These are phyloP conservation scores for Amiota mariae DNA, from an alignment of 2,888 invertebrate genomes.

Conservation along the genomic window DNA sequence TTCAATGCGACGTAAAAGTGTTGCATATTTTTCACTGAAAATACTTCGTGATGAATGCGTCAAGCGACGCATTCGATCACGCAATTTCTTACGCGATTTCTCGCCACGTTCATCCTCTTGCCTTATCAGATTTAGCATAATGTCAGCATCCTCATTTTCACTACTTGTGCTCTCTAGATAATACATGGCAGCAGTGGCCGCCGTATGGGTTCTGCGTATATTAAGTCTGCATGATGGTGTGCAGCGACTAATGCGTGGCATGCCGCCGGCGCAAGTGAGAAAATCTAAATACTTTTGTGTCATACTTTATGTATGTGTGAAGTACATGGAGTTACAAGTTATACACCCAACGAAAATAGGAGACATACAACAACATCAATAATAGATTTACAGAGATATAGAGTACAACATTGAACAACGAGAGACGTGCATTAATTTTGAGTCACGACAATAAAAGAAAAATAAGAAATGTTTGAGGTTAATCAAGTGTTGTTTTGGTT, in stretches of 20 bases:
- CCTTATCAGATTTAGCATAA: conserved; percentile 73
- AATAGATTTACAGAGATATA: conserved; percentile 6
- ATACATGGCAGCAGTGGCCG: conserved; percentile 55
- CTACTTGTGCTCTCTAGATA: conserved; percentile 56
- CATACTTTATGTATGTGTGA: conserved; percentile 51
- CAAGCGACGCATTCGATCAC: conserved; percentile 78
- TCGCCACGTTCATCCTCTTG: conserved; percentile 79
- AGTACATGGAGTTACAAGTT: conserved; percentile 39
- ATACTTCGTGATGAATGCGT: conserved; percentile 78
- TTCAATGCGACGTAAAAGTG: conserved; percentile 75
- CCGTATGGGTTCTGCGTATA: conserved; percentile 52
- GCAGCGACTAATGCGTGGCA: conserved; percentile 45
- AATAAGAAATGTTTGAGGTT: conserved; percentile 23
- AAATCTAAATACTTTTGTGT: conserved; percentile 77
- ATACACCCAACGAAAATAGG: conserved; percentile 43
- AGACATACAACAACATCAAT: conserved; percentile 34
- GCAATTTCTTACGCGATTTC: conserved; percentile 73
- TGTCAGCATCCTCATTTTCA: conserved; percentile 68
- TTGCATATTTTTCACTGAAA: conserved; percentile 78
- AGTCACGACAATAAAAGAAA: conserved; percentile 46
- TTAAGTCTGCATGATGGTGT: conserved; percentile 54
- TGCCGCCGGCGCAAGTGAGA: conserved; percentile 74
- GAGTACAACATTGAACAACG: conserved; percentile 16
- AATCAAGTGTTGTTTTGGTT: conserved; percentile 3
- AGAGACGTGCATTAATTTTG: conserved; percentile 23